phyloP scores from a whole-genome alignment of 2,113 vertebrate species.

The Odobenus rosmarus region DNA sequence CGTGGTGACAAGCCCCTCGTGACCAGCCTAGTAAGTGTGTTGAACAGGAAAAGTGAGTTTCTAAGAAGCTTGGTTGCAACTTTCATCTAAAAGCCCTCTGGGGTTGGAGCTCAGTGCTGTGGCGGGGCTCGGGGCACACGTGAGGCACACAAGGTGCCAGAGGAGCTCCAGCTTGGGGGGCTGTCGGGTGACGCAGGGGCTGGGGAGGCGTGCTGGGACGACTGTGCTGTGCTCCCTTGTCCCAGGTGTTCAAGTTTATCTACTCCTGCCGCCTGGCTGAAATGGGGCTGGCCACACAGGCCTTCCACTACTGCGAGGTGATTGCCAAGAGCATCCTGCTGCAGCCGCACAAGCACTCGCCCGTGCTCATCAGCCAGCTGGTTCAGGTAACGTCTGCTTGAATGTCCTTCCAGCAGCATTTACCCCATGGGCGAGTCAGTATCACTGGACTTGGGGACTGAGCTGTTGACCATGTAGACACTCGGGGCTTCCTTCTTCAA shows the following conservation, averaged over 20 bases:
- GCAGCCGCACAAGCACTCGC: constrained; percentile 89
- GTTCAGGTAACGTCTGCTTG: constrained; percentile 87
- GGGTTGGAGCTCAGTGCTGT: rapidly evolving
- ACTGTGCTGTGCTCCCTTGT: rapidly evolving
- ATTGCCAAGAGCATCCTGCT: constrained; percentile 91
- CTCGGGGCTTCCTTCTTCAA: neutral
- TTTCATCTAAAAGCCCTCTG: rapidly evolving
- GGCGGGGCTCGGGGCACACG: rapidly evolving
- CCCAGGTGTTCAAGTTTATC: constrained; percentile 97
- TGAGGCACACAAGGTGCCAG: rapidly evolving
- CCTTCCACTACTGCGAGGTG: constrained; percentile 98
- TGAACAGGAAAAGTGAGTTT: neutral
- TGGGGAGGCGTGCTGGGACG: rapidly evolving
- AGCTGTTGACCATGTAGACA: rapidly evolving
- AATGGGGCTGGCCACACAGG: constrained; percentile 93
- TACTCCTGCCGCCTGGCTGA: constrained; percentile 97
- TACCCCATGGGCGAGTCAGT: neutral
- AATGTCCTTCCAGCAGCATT: rapidly evolving
- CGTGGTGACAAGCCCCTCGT: neutral
- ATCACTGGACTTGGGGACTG: neutral
- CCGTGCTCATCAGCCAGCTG: constrained; percentile 92
- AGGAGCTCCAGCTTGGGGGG: rapidly evolving
- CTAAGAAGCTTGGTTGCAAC: neutral
- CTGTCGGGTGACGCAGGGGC: rapidly evolving
- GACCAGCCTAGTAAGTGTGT: rapidly evolving